Evolutionary conservation across 2,888 invertebrate species (phyloP), one percentile per base, ranked within the genome.

Genomic region (Morinoia aosen): DNA sequence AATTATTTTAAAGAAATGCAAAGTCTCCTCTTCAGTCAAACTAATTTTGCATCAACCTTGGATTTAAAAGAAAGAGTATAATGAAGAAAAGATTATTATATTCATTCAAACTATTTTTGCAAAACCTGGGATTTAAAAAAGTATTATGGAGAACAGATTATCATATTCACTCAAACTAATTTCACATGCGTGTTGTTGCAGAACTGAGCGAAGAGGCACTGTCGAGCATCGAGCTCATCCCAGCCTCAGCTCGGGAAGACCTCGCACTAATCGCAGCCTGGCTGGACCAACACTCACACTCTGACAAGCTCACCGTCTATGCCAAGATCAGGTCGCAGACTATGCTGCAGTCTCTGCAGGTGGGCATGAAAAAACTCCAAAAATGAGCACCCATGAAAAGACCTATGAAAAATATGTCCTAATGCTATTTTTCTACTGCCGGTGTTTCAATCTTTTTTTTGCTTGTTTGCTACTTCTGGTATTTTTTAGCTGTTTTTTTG

Each of bases 231-330:
- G 96, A 96, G 93, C 95, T 96, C 97, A 97, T 98, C 95, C 98
- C 98, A 0, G 98, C 98, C 97, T 98, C 98, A 97, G 98, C 98
- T 0, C 97, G 98, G 95, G 98, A 98, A 95, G 98, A 98, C 97
- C 97, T 99, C 97, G 98, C 98, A 16, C 98, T 98, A 95, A 98
- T 99, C 96, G 98, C 99, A 0, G 98, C 98, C 94, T 99, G 99
- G 99, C 98, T 99, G 57, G 98, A 98, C 97, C 98, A 98, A 96
- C 98, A 98, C 97, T 98, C 98, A 96, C 98, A 98, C 88, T 98
- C 98, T 96, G 98, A 98, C 97, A 98, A 98, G 97, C 98, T 98
- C 96, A 98, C 98, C 97, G 98, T 98, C 48, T 97, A 97, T 96
- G 97, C 97, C 16, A 97, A 97, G 11, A 97, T 97, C 39, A 97